Evolutionary conservation across 2,888 invertebrate genomes (phyloP).

Genomic region (Epiblema foenella): DNA sequence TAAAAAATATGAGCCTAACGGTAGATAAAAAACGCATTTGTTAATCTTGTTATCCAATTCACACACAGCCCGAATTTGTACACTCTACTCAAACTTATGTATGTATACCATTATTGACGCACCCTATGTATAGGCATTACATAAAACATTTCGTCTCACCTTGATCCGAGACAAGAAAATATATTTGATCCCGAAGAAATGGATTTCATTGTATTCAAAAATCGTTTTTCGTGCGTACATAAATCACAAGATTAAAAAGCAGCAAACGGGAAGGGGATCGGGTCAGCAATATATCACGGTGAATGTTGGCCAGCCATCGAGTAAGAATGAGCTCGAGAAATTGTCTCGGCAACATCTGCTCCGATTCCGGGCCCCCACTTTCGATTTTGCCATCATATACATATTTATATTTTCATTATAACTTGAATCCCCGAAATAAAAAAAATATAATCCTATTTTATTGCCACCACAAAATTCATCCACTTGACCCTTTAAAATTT

Average conservation of each 20-base stretch:
- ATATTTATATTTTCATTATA: not conserved
- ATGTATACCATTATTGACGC: conserved; percentile 5
- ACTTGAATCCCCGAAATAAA: not conserved
- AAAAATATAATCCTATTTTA: not conserved
- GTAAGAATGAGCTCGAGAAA: conserved; percentile 53
- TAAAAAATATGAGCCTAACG: not conserved
- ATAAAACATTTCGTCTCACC: conserved; percentile 30
- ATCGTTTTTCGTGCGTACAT: conserved; percentile 59
- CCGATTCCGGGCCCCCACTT: conserved; percentile 46
- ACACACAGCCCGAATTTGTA: conserved; percentile 3
- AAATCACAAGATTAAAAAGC: conserved; percentile 71
- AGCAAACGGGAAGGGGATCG: conserved; percentile 59
- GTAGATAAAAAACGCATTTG: not conserved
- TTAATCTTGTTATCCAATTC: not conserved
- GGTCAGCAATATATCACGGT: conserved; percentile 63
- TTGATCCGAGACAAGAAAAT: conserved; percentile 49
- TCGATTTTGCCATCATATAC: conserved; percentile 36
- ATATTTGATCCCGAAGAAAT: conserved; percentile 52
- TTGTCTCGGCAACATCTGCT: conserved; percentile 59
- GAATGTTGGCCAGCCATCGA: conserved; percentile 57
- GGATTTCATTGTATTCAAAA: conserved; percentile 63
- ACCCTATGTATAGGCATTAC: conserved; percentile 11
- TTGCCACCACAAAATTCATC: not conserved
- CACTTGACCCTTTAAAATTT: not conserved
- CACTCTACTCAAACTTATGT: conserved; percentile 14